Percentiles rank a stretch among this genome's conserved stretches.
These are phyloP conservation scores for Ganaspis brasiliensis DNA, from an alignment of 2,888 invertebrate species.

Conservation along the genomic window DNA sequence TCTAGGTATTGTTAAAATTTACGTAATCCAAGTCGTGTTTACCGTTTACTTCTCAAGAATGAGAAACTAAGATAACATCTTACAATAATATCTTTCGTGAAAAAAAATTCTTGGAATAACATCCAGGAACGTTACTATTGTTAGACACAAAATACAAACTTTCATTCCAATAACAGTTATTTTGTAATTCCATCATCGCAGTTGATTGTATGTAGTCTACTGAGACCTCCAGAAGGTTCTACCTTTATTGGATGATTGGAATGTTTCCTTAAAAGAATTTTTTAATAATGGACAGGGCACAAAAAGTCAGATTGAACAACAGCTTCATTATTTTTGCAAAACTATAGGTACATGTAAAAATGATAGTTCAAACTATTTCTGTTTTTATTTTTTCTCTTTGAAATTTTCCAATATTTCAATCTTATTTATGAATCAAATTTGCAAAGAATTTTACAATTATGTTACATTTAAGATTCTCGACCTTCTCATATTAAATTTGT, in stretches of 20 bases:
- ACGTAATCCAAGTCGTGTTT: background rate
- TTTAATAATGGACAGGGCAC: background rate
- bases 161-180: background rate
- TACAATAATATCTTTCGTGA: conserved; percentile 12
- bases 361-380: too few relatives aligned
- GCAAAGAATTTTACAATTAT: too few relatives aligned
- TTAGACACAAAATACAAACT: background rate
- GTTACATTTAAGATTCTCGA: too few relatives aligned
- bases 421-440: too few relatives aligned
- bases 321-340: too few relatives aligned
- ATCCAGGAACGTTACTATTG: background rate
- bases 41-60: background rate
- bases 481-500: too few relatives aligned
- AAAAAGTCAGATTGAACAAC: too few relatives aligned
- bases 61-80: background rate
- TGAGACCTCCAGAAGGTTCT: background rate
- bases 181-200: background rate
- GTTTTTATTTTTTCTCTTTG: too few relatives aligned
- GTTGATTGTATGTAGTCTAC: background rate
- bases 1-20: conserved; percentile 5
- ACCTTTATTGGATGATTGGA: background rate
- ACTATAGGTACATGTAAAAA: too few relatives aligned
- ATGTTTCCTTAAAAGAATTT: background rate
- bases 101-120: conserved; percentile 10
- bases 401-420: too few relatives aligned